These are phyloP conservation scores for Brachionus rubens DNA, from an alignment of 1,140 invertebrate species.

Conservation along the genomic window DNA sequence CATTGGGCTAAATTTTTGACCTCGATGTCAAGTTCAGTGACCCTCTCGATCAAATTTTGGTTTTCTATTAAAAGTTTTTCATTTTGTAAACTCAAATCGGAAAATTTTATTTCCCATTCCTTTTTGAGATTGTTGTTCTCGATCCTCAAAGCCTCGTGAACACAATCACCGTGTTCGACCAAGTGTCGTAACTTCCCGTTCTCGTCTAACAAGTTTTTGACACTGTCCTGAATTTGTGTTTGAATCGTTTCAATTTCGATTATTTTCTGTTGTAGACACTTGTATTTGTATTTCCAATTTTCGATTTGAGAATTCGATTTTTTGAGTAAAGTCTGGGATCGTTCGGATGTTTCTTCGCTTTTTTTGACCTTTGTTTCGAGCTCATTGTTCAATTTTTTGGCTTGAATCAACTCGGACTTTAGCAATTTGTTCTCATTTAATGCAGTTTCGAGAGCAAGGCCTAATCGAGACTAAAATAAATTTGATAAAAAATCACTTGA, in stretches of 20 bases:
- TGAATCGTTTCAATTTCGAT: not conserved
- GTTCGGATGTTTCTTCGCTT: not conserved
- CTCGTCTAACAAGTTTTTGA: not conserved
- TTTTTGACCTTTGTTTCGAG: not conserved
- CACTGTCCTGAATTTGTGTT: not conserved
- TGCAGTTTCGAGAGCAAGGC: not conserved
- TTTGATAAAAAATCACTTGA: too few species aligned
- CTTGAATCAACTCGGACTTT: not conserved
- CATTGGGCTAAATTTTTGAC: not conserved
- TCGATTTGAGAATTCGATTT: not conserved
- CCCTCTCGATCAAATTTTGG: not conserved
- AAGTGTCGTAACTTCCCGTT: not conserved
- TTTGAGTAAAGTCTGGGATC: not conserved
- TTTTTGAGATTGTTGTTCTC: not conserved
- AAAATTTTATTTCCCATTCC: not conserved
- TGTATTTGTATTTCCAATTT: slow-evolving; percentile 16
- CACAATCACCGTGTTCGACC: not conserved
- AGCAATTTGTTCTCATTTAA: not conserved
- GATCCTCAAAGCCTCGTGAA: not conserved
- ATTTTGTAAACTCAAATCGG: not conserved
- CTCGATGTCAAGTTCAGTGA: not conserved
- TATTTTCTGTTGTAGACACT: not conserved
- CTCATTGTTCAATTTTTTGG: not conserved
- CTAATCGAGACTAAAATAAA: not conserved
- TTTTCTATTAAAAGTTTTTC: not conserved